Conservation (phyloP, 2,113 vertebrate species). For the Neodon shergylaensis region DNA sequence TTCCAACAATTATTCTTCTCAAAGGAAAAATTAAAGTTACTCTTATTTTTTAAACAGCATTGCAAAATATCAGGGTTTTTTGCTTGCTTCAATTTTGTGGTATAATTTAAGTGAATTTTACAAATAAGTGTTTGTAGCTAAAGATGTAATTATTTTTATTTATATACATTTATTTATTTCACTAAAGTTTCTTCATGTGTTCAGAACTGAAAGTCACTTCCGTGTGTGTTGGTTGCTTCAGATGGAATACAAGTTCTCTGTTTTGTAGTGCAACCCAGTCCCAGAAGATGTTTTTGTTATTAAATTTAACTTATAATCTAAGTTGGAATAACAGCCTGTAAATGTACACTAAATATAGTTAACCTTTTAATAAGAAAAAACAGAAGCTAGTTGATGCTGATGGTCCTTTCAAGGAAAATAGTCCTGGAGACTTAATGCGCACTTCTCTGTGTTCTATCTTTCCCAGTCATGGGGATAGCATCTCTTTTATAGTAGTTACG, state of each 20-base stretch:
- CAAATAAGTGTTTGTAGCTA: slow-evolving; percentile 19
- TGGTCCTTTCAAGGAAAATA: not conserved
- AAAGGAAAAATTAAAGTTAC: slow-evolving; percentile 3
- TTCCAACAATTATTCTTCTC: not conserved
- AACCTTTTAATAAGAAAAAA: slow-evolving; percentile 47
- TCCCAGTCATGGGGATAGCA: slow-evolving; percentile 38
- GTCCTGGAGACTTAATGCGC: slow-evolving; percentile 3
- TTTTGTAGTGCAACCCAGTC: not conserved
- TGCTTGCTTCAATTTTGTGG: not conserved
- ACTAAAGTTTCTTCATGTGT: not conserved
- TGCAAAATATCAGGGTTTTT: not conserved
- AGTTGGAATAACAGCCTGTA: not conserved
- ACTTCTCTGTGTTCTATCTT: slow-evolving; percentile 40
- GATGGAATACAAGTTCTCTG: not conserved
- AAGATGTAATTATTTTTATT: slow-evolving; percentile 14
- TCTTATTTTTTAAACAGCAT: not conserved
- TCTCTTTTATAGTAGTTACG: slow-evolving; percentile 46
- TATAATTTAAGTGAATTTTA: slow-evolving; percentile 22
- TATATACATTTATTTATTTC: not conserved
- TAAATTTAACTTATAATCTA: slow-evolving; percentile 32
- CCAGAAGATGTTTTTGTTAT: not conserved
- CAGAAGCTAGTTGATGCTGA: slow-evolving; percentile 23
- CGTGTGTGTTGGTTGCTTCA: not conserved
- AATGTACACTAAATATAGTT: not conserved
- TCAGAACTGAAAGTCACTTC: not conserved